Evolutionary conservation across 2,113 vertebrate genomes (phyloP), one percentile per base, ranked within the genome.

Genomic region (Blennius ocellaris): DNA sequence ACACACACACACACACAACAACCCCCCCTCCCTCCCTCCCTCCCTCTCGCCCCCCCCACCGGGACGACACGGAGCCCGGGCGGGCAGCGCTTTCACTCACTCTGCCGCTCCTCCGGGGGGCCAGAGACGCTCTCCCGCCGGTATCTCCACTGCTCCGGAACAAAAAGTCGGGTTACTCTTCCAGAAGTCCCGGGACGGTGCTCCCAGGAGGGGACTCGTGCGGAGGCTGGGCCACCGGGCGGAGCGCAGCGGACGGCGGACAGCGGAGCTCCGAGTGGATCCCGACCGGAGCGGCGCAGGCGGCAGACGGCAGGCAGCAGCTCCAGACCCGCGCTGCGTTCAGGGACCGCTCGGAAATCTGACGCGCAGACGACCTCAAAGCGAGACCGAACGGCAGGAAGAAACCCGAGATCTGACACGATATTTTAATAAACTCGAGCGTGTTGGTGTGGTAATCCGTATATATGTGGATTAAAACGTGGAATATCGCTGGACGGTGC

Each of bases 291-390:
- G 57, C 71, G 2, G 52, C 50, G 45, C n/a, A n/a, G n/a, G n/a
- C n/a, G n/a, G n/a, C n/a, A n/a, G n/a, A n/a, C n/a, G n/a, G n/a
- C n/a, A 30, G 72, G 73, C 66, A 1, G 82, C 72, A 4, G 63
- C 62, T 81, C 15, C 69, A 64, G 7, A 30, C 21, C 51, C 61
- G 60, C 53, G 89, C 38, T 56, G 82, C 83, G 0, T 90, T 89
- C 80, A 77, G 0, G 56, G 5, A 9, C 54, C 1, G 21, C 30
- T 76, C 65, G 74, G 75, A 82, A 48, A 80, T 40, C 2, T 7
- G 21, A 0, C 6, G 0, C 1, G 1, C 15, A 11, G 0, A 14
- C 1, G 10, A 0, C n/a, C n/a, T 4, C 15, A 8, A 3, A 17
- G 2, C 41, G 39, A 40, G 11, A 6, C 11, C 53, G 16, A 15